Percentiles rank a stretch among this genome's conserved stretches.
phyloP scores from a whole-genome alignment of 2,888 invertebrate species.

The Gari tellinella region DNA sequence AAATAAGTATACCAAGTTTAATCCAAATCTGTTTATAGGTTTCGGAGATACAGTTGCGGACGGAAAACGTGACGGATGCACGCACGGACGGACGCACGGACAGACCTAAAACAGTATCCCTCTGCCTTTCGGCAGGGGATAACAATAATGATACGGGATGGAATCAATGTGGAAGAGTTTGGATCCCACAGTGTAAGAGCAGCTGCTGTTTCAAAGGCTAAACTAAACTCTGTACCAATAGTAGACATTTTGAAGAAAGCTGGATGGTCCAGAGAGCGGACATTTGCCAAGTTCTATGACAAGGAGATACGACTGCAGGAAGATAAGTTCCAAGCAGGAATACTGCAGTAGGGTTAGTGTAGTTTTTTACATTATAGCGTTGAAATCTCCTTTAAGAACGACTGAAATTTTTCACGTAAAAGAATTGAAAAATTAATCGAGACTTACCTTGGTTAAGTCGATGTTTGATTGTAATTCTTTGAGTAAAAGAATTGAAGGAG shows the following conservation, averaged over 20 bases:
- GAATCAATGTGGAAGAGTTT: conserved; percentile 34
- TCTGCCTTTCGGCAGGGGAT: too few relatives aligned
- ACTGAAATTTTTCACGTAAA: conserved; percentile 18
- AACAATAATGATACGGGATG: conserved; percentile 37
- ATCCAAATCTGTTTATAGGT: too few relatives aligned
- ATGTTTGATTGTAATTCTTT: too few relatives aligned
- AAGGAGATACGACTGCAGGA: conserved; percentile 9
- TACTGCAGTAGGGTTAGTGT: conserved; percentile 12
- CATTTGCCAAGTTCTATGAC: conserved; percentile 46
- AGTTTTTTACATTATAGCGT: conserved; percentile 27
- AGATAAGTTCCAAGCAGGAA: conserved; percentile 23
- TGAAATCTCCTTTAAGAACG: conserved; percentile 30
- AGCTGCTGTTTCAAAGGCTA: conserved; percentile 47
- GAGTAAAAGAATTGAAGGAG: not conserved
- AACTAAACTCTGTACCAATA: conserved; percentile 32
- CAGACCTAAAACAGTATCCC: too few relatives aligned
- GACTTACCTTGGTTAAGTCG: conserved; percentile 31
- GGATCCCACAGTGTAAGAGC: conserved; percentile 48
- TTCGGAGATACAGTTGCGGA: too few relatives aligned
- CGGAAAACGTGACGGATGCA: too few relatives aligned
- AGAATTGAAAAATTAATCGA: conserved; percentile 35
- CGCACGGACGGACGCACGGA: too few relatives aligned
- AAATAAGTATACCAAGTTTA: too few relatives aligned
- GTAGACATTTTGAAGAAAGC: conserved; percentile 37
- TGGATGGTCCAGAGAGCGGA: conserved; percentile 42